Evolutionary conservation across 1,140 invertebrate species (phyloP).

Genomic region (Zophobas atratus): DNA sequence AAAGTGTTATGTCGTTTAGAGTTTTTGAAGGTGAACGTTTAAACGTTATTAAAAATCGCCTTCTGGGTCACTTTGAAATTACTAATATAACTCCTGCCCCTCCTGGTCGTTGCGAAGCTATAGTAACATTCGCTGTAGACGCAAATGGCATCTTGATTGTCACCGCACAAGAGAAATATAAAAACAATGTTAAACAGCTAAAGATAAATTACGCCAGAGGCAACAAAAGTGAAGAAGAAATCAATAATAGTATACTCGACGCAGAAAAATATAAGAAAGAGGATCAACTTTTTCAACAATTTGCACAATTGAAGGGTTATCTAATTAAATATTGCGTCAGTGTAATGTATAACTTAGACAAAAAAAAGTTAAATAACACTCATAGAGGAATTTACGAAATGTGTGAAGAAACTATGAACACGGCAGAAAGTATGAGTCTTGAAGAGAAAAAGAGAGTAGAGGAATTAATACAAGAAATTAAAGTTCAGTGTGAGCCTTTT

Average conservation of each 20-base stretch:
- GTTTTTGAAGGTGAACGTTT: slow-evolving; percentile 55
- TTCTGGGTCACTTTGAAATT: neutral
- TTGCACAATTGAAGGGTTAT: neutral
- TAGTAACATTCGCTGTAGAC: slow-evolving; percentile 42
- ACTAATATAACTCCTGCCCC: slow-evolving; percentile 34
- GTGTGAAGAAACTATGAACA: neutral
- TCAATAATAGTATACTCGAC: neutral
- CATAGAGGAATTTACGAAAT: neutral
- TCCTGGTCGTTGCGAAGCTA: slow-evolving; percentile 38
- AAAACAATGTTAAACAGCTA: slow-evolving; percentile 15
- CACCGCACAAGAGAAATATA: slow-evolving; percentile 29
- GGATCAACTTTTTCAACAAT: neutral
- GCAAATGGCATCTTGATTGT: slow-evolving; percentile 54
- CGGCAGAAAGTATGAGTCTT: neutral
- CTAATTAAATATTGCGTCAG: neutral
- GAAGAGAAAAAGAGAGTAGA: neutral
- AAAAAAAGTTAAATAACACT: neutral
- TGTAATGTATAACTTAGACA: slow-evolving; percentile 3
- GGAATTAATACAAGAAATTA: neutral
- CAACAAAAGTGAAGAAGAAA: slow-evolving; percentile 3
- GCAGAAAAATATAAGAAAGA: neutral
- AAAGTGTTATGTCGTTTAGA: slow-evolving; percentile 20
- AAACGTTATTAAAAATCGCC: slow-evolving; percentile 50
- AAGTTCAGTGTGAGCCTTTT: neutral
- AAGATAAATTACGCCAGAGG: slow-evolving; percentile 6